Conservation (phyloP, 1,140 invertebrate species). For the Plectus sambesii region DNA sequence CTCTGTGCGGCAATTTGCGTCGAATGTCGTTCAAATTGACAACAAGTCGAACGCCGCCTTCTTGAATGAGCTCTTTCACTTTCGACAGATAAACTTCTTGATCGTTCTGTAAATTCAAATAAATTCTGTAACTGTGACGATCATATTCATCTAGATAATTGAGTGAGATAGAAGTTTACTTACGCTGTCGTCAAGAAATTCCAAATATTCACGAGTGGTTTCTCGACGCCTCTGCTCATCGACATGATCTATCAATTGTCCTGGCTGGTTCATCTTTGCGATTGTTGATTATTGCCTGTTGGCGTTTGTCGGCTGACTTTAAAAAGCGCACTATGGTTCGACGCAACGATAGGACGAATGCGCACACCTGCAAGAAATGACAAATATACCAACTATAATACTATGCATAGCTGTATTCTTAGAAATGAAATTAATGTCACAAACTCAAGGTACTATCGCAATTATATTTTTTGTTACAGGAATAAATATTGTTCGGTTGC, state of each 20-base stretch:
- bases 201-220: conserved; percentile 37
- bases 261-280: neutral
- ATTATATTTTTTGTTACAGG: too few species aligned
- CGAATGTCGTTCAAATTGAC: conserved; percentile 94
- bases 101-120: conserved; percentile 22
- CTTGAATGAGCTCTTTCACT: conserved; percentile 62
- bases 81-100: conserved; percentile 35
- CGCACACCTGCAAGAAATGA: too few species aligned
- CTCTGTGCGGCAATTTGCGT: conserved; percentile 27
- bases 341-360: too few species aligned
- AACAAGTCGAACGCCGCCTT: conserved; percentile 63
- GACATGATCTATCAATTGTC: conserved; percentile 21
- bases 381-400: neutral
- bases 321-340: too few species aligned
- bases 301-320: too few species aligned
- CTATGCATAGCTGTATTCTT: neutral
- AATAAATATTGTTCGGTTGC: too few species aligned
- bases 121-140: neutral
- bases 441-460: too few species aligned
- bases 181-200: conserved; percentile 42
- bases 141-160: neutral
- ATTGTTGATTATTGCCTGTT: too few species aligned
- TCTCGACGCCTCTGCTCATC: conserved; percentile 33
- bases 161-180: conserved; percentile 5
- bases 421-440: neutral